A percentile compares a stretch with the other conserved stretches of the same genome.
These are phyloP conservation scores for Peromyscus eremicus DNA, from an alignment of 2,797 vertebrate species.

Conservation along the genomic window DNA sequence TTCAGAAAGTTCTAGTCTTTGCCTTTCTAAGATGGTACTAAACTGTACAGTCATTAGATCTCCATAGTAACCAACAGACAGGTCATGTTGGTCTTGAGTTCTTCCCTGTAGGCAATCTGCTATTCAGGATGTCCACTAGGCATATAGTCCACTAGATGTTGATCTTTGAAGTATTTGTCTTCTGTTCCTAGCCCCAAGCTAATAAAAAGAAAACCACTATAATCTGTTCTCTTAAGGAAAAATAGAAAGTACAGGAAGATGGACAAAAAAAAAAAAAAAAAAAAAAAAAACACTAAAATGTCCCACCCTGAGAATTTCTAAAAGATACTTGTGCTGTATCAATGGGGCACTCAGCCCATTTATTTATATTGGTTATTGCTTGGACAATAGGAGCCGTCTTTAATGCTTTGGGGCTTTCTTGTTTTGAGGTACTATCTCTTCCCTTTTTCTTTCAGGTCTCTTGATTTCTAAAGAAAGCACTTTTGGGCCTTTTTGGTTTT, in stretches of 20 bases:
- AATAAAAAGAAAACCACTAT: neutral
- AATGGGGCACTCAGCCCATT: neutral
- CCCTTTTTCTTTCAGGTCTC: neutral
- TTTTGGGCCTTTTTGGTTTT: neutral
- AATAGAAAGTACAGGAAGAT: neutral
- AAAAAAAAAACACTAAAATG: neutral
- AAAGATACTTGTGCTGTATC: neutral
- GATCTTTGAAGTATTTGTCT: neutral
- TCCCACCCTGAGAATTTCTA: neutral
- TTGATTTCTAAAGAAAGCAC: neutral
- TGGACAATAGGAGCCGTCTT: neutral
- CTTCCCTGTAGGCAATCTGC: neutral
- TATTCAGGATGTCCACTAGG: neutral
- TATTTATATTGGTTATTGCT: neutral
- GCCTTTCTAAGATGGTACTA: neutral
- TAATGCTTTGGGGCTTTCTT: neutral
- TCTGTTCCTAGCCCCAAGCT: neutral
- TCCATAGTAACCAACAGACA: neutral
- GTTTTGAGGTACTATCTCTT: neutral
- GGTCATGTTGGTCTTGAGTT: neutral
- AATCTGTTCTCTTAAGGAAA: neutral
- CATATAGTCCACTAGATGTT: neutral
- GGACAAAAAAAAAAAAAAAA: neutral
- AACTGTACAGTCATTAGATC: neutral
- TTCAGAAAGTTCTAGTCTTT: neutral